Percentiles rank a stretch among this genome's conserved stretches.
Evolutionary conservation across 2,888 invertebrate species (phyloP).

Genomic region (Spilosoma lubricipeda): DNA sequence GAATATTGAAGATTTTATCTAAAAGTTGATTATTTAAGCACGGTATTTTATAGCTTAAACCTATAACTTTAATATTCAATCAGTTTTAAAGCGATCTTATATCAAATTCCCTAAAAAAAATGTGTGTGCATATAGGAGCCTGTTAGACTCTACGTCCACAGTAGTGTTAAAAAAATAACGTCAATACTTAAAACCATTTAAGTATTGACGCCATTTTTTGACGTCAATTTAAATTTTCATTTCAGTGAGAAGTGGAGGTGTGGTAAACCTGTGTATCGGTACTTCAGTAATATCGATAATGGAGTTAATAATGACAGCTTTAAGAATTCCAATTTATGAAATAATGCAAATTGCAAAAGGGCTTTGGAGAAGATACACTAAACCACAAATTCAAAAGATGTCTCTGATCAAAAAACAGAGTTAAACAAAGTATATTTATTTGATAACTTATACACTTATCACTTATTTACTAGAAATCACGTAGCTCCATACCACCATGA

Average conservation of each 20-base stretch:
- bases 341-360: constrained; percentile 47
- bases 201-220: too few species aligned
- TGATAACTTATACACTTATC: neutral
- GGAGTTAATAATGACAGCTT: constrained; percentile 64
- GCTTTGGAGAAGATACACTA: constrained; percentile 44
- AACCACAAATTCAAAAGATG: constrained; percentile 36
- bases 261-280: constrained; percentile 76
- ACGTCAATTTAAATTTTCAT: too few species aligned
- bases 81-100: neutral
- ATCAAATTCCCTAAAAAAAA: neutral
- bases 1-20: neutral
- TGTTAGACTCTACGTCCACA: too few species aligned
- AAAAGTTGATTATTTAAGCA: too few species aligned
- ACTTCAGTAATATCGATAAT: constrained; percentile 75
- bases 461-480: neutral
- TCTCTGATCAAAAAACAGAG: constrained; percentile 47
- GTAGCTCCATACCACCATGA: neutral
- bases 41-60: neutral
- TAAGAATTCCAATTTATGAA: constrained; percentile 60
- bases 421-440: constrained; percentile 31
- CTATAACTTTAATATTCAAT: neutral
- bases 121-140: too few species aligned
- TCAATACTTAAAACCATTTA: too few species aligned
- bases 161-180: too few species aligned
- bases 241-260: constrained; percentile 77